Conservation (phyloP, 2,888 invertebrate species). For the Stratiomys singularior region DNA sequence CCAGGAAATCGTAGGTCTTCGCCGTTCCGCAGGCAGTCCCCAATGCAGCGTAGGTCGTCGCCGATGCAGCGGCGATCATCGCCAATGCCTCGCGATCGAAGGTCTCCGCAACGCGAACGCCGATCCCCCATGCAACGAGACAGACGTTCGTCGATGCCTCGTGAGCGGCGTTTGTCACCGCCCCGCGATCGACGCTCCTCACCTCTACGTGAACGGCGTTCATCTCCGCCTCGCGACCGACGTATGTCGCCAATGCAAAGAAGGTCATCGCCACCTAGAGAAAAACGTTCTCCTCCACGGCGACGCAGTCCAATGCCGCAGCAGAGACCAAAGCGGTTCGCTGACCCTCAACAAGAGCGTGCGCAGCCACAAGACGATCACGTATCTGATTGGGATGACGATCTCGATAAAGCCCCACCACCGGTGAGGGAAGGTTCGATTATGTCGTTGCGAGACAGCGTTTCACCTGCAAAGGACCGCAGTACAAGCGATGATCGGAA, state of each 20-base stretch:
- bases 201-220: conserved; percentile 48
- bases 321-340: conserved; percentile 36
- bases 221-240: conserved; percentile 41
- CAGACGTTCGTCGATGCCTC: conserved; percentile 52
- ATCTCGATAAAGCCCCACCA: not conserved
- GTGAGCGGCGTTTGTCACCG: conserved; percentile 40
- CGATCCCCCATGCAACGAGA: conserved; percentile 57
- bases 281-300: conserved; percentile 26
- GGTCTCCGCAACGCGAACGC: conserved; percentile 50
- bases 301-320: conserved; percentile 17
- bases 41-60: conserved; percentile 23
- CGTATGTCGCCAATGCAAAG: conserved; percentile 47
- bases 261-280: conserved; percentile 43
- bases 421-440: not conserved
- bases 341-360: conserved; percentile 40
- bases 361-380: conserved; percentile 8
- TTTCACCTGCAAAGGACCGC: conserved; percentile 49
- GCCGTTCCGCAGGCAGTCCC: conserved; percentile 15
- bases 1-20: conserved; percentile 57
- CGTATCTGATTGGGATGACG: conserved; percentile 58
- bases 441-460: not conserved
- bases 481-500: conserved; percentile 42
- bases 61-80: conserved; percentile 5
- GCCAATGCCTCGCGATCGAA: conserved; percentile 56
- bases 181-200: conserved; percentile 44